Conservation (phyloP, 2,113 vertebrate genomes). For the Pantherophis guttatus region DNA sequence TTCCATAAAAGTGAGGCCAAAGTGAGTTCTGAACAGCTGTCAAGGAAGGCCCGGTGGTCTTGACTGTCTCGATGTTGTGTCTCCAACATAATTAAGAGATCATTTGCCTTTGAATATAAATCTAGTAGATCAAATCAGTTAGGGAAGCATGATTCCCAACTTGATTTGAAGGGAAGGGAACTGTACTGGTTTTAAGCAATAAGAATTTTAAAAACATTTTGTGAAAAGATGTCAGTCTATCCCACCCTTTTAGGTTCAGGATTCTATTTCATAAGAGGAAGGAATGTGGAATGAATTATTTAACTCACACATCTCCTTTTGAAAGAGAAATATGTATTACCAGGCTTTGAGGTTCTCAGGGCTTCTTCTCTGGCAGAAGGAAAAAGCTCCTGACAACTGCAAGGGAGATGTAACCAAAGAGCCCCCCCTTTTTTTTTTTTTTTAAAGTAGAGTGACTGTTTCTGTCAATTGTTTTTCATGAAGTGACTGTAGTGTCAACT, state of each 20-base stretch:
- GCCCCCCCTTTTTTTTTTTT: not conserved
- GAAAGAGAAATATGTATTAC: not conserved
- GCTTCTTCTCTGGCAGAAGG: not conserved
- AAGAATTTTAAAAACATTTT: not conserved
- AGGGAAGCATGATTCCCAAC: not conserved
- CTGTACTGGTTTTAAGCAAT: not conserved
- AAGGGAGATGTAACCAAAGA: not conserved
- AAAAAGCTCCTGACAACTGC: not conserved
- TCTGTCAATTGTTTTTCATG: slow-evolving; percentile 25
- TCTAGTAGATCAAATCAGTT: not conserved
- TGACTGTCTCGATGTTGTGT: not conserved
- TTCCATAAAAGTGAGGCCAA: not conserved
- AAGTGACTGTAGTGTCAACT: slow-evolving; percentile 38
- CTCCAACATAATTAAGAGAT: not conserved
- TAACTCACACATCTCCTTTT: not conserved
- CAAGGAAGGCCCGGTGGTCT: no score
- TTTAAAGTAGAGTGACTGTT: not conserved
- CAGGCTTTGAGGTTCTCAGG: not conserved
- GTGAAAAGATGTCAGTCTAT: not conserved
- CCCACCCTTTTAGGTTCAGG: not conserved
- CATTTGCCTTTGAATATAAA: not conserved
- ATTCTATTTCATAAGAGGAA: not conserved
- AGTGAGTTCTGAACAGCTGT: not conserved
- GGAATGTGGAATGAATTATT: not conserved
- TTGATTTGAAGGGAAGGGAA: not conserved